Percentiles rank a stretch among this genome's conserved stretches.
Conservation (phyloP, 1,140 invertebrate genomes). For the Ceratitis capitata region DNA sequence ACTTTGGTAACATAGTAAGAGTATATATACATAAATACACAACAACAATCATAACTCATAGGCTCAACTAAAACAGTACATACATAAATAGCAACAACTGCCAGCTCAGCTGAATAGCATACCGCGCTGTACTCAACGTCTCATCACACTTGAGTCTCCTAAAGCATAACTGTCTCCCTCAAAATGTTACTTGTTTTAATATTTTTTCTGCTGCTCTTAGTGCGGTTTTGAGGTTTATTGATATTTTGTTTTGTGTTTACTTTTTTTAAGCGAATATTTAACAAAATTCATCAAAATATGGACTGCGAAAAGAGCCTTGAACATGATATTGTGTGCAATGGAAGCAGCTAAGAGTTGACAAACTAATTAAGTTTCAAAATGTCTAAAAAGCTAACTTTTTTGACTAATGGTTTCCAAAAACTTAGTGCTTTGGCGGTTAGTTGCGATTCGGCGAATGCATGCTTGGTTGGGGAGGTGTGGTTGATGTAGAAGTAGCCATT, state of each 20-base stretch:
- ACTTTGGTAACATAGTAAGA: too few species aligned
- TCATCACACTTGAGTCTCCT: not conserved
- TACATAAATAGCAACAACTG: constrained; percentile 9
- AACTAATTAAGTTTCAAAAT: not conserved
- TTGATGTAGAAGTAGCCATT: not conserved
- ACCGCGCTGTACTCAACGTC: not conserved
- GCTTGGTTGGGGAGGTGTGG: not conserved
- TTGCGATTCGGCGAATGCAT: not conserved
- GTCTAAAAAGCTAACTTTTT: not conserved
- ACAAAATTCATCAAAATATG: too few species aligned
- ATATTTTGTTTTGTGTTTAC: not conserved
- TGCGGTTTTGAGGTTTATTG: too few species aligned
- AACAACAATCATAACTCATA: too few species aligned
- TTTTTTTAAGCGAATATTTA: not conserved
- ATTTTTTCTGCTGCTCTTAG: not conserved
- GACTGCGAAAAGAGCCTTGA: too few species aligned
- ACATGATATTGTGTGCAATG: not conserved
- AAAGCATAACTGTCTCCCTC: not conserved
- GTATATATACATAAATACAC: too few species aligned
- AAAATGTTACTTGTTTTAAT: not conserved
- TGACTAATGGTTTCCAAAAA: not conserved
- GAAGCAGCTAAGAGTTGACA: not conserved
- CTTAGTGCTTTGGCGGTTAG: not conserved
- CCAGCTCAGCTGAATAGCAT: not conserved
- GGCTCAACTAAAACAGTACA: too few species aligned